Evolutionary conservation across 2,797 vertebrate genomes (phyloP).

Genomic region (Platyrinchus mystaceus): DNA sequence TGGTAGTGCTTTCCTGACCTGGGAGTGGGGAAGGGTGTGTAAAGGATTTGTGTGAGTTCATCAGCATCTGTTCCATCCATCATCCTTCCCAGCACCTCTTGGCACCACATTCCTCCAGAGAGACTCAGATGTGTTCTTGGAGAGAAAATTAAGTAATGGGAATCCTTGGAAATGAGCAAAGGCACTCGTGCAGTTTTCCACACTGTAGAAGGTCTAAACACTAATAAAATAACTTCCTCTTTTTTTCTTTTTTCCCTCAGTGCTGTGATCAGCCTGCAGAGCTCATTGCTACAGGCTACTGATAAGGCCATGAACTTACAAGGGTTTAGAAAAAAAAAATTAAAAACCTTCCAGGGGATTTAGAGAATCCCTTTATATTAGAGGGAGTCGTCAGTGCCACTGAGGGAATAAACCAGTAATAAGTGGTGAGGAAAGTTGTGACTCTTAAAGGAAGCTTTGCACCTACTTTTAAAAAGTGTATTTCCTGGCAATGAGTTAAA

Average conservation of each 20-base stretch:
- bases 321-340: background rate
- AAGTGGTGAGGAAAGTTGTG: background rate
- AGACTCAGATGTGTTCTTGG: background rate
- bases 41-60: background rate
- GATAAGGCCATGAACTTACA: conserved; percentile 31
- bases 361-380: conserved; percentile 24
- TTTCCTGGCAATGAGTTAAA: background rate
- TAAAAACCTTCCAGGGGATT: background rate
- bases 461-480: background rate
- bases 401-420: background rate
- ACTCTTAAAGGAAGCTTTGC: background rate
- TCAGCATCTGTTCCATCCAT: background rate
- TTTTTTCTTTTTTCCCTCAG: background rate
- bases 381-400: background rate
- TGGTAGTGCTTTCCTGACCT: background rate
- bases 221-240: background rate
- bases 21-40: background rate
- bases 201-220: background rate
- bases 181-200: background rate
- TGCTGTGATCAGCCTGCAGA: background rate
- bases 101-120: background rate
- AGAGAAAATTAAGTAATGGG: background rate
- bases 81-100: background rate
- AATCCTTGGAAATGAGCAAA: conserved; percentile 24
- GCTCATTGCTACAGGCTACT: background rate